Conservation (phyloP, 2,797 vertebrate genomes). For the Bradypodion pumilum region DNA sequence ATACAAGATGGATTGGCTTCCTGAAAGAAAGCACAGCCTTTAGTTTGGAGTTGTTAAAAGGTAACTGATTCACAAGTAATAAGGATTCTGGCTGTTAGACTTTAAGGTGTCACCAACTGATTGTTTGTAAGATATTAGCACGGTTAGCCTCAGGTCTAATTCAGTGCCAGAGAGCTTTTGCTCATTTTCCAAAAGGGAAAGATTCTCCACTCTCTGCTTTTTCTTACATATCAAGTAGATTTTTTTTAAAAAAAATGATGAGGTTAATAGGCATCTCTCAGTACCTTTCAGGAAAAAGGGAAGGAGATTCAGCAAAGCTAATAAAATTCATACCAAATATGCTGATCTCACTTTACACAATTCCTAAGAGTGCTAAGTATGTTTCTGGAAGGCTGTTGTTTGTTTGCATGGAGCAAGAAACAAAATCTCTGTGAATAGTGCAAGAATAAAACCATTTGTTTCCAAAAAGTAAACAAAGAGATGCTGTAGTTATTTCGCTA, state of each 20-base stretch:
- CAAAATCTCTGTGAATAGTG: slow-evolving; percentile 29
- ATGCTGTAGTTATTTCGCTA: background rate
- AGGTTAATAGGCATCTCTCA: background rate
- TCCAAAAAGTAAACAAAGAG: slow-evolving; percentile 28
- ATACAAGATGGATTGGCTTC: too few relatives aligned
- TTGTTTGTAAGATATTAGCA: too few relatives aligned
- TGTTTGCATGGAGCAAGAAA: slow-evolving; percentile 50
- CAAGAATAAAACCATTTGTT: slow-evolving; percentile 1
- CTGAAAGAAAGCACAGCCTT: too few relatives aligned
- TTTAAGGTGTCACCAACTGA: too few relatives aligned
- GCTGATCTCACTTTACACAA: background rate
- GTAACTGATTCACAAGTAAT: too few relatives aligned
- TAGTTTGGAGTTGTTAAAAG: too few relatives aligned
- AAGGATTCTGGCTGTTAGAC: too few relatives aligned
- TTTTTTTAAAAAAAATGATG: background rate
- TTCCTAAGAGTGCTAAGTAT: background rate
- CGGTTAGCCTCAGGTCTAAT: background rate
- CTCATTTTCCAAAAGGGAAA: background rate
- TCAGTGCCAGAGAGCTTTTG: background rate
- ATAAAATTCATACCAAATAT: background rate
- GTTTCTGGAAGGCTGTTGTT: slow-evolving; percentile 35
- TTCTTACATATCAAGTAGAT: background rate
- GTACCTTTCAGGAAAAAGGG: background rate
- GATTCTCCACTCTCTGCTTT: background rate
- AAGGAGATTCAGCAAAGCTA: background rate